phyloP scores from a whole-genome alignment of 2,797 vertebrate genomes.

The Sebastes trivittatus region DNA sequence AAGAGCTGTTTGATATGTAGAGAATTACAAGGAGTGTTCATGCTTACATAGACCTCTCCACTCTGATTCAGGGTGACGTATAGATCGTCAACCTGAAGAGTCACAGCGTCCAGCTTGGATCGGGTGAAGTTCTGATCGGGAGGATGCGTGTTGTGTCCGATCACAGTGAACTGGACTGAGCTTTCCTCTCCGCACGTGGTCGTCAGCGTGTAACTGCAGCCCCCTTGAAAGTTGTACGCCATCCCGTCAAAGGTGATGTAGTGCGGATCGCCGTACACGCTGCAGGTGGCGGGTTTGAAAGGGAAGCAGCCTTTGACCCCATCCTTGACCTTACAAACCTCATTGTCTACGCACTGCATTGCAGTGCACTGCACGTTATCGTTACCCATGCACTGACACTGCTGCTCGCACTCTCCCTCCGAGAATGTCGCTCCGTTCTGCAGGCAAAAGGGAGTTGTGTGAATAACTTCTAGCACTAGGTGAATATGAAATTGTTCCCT shows the following conservation, averaged over 20 bases:
- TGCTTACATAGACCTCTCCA: constrained; percentile 79
- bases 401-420: constrained; percentile 68
- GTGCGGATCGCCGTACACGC: constrained; percentile 84
- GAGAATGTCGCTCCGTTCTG: constrained; percentile 78
- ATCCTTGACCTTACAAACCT: constrained; percentile 77
- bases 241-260: constrained; percentile 86
- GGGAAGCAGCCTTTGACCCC: constrained; percentile 83
- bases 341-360: constrained; percentile 62
- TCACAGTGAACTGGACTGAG: constrained; percentile 80
- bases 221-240: constrained; percentile 81
- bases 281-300: constrained; percentile 78
- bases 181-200: constrained; percentile 78
- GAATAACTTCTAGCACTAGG: neutral
- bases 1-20: neutral
- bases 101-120: constrained; percentile 82
- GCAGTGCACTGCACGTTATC: constrained; percentile 73
- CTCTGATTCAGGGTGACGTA: constrained; percentile 78
- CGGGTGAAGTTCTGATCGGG: constrained; percentile 65
- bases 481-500: neutral
- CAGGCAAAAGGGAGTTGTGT: neutral
- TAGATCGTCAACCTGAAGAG: constrained; percentile 74
- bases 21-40: neutral
- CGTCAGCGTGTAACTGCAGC: constrained; percentile 80
- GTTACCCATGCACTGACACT: constrained; percentile 77
- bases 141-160: constrained; percentile 78